These are phyloP conservation scores for Cosmia trapezina DNA, from an alignment of 2,888 invertebrate species.

Conservation along the genomic window DNA sequence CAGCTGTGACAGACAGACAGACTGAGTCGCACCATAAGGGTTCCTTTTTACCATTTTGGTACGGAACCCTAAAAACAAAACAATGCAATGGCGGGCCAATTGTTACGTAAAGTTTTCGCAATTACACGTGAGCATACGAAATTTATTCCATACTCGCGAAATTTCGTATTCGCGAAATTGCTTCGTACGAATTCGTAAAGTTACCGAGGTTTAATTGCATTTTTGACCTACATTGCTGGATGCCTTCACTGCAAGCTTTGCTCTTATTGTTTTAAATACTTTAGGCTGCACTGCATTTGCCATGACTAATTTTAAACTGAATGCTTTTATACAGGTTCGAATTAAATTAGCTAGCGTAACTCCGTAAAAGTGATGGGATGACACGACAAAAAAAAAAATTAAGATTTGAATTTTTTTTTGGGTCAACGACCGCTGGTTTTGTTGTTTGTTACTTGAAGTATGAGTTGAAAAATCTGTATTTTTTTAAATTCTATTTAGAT, in stretches of 20 bases:
- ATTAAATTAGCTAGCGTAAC: too few species aligned
- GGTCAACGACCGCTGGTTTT: too few species aligned
- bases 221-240: constrained; percentile 52
- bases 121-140: constrained; percentile 58
- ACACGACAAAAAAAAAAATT: too few species aligned
- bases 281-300: constrained; percentile 8
- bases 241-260: constrained; percentile 14
- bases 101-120: constrained; percentile 65
- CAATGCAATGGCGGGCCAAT: constrained; percentile 59
- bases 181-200: constrained; percentile 42
- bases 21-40: too few species aligned
- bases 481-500: too few species aligned
- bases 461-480: too few species aligned
- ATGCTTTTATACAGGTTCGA: neutral
- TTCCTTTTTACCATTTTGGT: too few species aligned
- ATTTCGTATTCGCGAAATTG: constrained; percentile 49
- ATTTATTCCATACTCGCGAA: constrained; percentile 56
- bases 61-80: constrained; percentile 67
- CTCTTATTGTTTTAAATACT: constrained; percentile 29
- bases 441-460: too few species aligned
- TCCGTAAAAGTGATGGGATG: too few species aligned
- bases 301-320: constrained; percentile 6
- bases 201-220: constrained; percentile 56
- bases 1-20: too few species aligned
- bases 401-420: too few species aligned